These are phyloP conservation scores for Pycnonotus jocosus DNA, from an alignment of 2,113 vertebrate species.

Conservation along the genomic window DNA sequence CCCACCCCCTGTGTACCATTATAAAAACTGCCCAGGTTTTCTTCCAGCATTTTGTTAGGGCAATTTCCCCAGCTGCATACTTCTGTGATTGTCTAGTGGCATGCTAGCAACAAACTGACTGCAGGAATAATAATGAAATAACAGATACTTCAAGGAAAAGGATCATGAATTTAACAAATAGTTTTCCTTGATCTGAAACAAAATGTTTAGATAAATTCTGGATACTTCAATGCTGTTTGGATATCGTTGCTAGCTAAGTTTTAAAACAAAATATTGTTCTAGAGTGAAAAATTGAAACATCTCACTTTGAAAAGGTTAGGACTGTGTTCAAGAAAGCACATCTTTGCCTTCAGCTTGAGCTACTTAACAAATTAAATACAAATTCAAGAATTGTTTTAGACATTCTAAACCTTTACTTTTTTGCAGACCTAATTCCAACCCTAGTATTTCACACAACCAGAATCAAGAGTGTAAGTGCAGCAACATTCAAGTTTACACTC, in stretches of 20 bases:
- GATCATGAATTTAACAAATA: neutral
- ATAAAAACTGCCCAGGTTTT: neutral
- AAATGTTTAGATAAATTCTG: neutral
- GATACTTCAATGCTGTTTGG: neutral
- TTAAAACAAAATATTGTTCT: neutral
- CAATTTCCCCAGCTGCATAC: neutral
- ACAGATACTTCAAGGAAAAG: neutral
- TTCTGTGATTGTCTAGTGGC: neutral
- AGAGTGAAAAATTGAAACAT: neutral
- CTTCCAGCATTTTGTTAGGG: neutral
- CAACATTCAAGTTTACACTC: neutral
- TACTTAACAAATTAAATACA: neutral
- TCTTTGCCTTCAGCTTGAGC: neutral
- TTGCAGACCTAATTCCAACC: neutral
- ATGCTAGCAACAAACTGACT: neutral
- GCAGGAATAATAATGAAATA: neutral
- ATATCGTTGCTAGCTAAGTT: neutral
- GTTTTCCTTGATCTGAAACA: neutral
- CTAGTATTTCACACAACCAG: neutral
- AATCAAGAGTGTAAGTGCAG: neutral
- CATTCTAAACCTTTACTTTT: neutral
- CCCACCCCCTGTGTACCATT: neutral
- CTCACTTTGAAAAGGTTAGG: neutral
- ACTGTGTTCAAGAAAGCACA: neutral
- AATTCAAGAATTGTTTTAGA: neutral